Base-by-base conservation (phyloP, 2,113 vertebrate genomes). In the Xenopus borealis region DNA sequence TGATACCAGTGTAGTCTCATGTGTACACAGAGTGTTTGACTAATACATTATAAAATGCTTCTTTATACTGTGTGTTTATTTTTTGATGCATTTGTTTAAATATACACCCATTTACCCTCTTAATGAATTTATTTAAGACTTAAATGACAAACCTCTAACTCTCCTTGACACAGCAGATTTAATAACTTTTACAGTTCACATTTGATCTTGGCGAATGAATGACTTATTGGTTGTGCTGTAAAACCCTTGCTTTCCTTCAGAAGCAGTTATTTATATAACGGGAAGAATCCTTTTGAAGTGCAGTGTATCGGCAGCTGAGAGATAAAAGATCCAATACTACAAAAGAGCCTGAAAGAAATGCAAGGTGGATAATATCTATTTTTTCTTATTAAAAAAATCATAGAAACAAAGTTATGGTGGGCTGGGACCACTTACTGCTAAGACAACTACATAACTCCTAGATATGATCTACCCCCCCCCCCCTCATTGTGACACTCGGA, bases 171-270 rank as follows among this genome's bases (percentile, higher is more conserved):
- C 46, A 33, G 40, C 47, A 40, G 45, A 0, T 53, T 64, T 57
- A 69, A 70, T 64, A 77, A 77, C 74, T 64, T 69, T 69, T 69
- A 62, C 40, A 53, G 46, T n/a, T 20, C 47, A 57, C 67, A 77
- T 77, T 70, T 77, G 67, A 70, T 70, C 59, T 64, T n/a, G 62
- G 52, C 55, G 64, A 70, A 69, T 64, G 30, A 63, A 76, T 76
- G 73, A 76, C 62, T 76, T 69, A 52, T 27, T 27, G 23, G 65
- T 62, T 75, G 50, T 65, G 68, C 68, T 62, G 58, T 69, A 65
- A 76, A 62, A 76, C 73, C 69, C 66, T 69, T 52, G 62, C 62
- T 69, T 63, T 76, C 66, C 73, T 69, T 76, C 62, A 69, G 45
- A 69, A 69, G 40, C 12, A 40, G 66, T 30, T 57, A 64, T 64